Evolutionary conservation across 1,140 invertebrate species (phyloP).

Genomic region (Cydia strobilella): DNA sequence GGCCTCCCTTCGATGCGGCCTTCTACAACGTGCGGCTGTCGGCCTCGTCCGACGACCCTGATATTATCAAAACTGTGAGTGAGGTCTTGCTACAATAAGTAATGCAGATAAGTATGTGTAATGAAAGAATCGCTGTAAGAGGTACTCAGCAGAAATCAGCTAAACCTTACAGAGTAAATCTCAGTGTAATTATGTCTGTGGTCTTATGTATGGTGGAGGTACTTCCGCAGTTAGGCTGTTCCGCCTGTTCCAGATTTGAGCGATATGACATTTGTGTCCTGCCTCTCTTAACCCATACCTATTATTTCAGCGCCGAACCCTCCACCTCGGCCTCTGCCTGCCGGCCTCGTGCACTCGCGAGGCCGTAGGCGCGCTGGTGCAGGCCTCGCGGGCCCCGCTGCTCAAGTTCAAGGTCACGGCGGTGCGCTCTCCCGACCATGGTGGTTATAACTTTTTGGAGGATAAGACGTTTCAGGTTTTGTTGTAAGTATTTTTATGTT

Average conservation of each 20-base stretch:
- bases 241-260: too few relatives aligned
- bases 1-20: constrained; percentile 68
- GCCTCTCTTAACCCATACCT: not conserved
- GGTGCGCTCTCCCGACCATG: constrained; percentile 84
- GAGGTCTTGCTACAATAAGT: too few relatives aligned
- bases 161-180: too few relatives aligned
- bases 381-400: constrained; percentile 76
- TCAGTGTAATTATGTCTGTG: too few relatives aligned
- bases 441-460: constrained; percentile 83
- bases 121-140: too few relatives aligned
- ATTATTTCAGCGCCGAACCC: constrained; percentile 76
- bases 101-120: too few relatives aligned
- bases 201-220: too few relatives aligned
- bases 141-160: too few relatives aligned
- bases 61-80: constrained; percentile 54
- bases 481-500: constrained; percentile 80
- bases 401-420: constrained; percentile 76
- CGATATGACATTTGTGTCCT: too few relatives aligned
- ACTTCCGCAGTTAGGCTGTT: too few relatives aligned
- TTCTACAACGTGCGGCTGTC: constrained; percentile 68
- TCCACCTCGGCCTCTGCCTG: constrained; percentile 87
- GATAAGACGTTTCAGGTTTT: constrained; percentile 87
- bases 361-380: constrained; percentile 82
- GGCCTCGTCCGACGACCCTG: constrained; percentile 53
- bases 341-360: constrained; percentile 84